Conservation (phyloP, 2,797 vertebrate species). For the Apogon talboti region DNA sequence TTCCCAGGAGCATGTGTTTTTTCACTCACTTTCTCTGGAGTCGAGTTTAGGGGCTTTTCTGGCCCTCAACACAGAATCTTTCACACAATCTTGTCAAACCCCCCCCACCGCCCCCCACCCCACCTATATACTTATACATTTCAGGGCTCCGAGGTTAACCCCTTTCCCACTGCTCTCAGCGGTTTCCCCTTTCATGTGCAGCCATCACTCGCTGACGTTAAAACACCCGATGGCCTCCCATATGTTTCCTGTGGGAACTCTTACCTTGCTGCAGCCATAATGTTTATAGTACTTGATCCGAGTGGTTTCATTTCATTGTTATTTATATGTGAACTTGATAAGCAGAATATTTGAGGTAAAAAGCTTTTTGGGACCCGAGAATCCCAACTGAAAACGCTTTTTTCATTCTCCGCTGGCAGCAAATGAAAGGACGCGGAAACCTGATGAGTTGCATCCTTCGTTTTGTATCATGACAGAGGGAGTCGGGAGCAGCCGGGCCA, state of each 20-base stretch:
- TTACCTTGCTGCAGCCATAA: constrained; percentile 53
- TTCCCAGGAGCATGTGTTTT: constrained; percentile 83
- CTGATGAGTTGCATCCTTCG: constrained; percentile 71
- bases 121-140: constrained; percentile 51
- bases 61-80: constrained; percentile 64
- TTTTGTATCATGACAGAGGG: constrained; percentile 62
- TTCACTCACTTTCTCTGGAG: constrained; percentile 77
- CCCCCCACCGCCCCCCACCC: constrained; percentile 3
- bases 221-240: constrained; percentile 46
- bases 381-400: constrained; percentile 48
- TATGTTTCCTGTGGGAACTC: constrained; percentile 57
- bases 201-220: constrained; percentile 44
- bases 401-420: constrained; percentile 60
- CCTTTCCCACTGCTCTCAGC: constrained; percentile 46
- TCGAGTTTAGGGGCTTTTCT: constrained; percentile 75
- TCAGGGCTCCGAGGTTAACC: constrained; percentile 62
- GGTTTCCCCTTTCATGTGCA: constrained; percentile 49
- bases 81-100: constrained; percentile 55
- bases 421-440: constrained; percentile 71
- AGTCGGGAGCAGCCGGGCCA: constrained; percentile 44
- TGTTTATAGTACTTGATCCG: constrained; percentile 50
- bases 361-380: constrained; percentile 56
- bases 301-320: constrained; percentile 63
- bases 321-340: constrained; percentile 67
- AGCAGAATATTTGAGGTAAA: constrained; percentile 63